Evolutionary conservation across 2,113 vertebrate species (phyloP).

Genomic region (Riparia riparia): DNA sequence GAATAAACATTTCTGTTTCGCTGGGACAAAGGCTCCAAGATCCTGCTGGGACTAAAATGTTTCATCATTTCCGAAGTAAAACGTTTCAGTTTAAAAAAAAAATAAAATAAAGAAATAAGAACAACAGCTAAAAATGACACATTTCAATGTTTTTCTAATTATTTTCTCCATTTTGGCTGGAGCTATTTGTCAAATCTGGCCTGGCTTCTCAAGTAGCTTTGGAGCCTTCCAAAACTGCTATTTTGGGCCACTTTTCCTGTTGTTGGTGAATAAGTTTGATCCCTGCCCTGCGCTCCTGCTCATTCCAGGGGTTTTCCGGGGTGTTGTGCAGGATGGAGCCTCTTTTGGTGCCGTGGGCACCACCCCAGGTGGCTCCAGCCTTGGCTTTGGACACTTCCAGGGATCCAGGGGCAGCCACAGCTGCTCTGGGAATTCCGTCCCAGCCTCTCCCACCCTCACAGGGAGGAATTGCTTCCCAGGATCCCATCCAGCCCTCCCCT

Average conservation of each 20-base stretch:
- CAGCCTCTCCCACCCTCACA: neutral
- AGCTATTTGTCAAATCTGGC: slow-evolving; percentile 36
- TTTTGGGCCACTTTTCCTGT: neutral
- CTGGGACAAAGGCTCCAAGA: slow-evolving; percentile 40
- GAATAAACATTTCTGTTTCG: neutral
- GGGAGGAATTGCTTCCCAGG: neutral
- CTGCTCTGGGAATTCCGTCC: neutral
- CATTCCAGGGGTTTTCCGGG: neutral
- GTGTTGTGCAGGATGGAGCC: neutral
- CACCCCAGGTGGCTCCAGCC: neutral
- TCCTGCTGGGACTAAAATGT: slow-evolving; percentile 40
- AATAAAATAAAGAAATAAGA: neutral
- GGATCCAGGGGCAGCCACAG: neutral
- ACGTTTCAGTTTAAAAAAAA: neutral
- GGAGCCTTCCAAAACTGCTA: neutral
- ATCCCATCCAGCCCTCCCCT: rapidly evolving
- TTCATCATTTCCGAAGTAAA: slow-evolving; percentile 51
- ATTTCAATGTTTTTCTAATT: slow-evolving; percentile 67
- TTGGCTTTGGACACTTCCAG: neutral
- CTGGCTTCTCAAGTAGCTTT: neutral
- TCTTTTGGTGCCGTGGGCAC: neutral
- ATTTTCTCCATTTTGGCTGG: slow-evolving; percentile 39
- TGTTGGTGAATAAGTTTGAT: neutral
- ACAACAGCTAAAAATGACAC: neutral
- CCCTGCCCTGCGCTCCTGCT: neutral